Evolutionary conservation across 1,140 invertebrate species (phyloP).

Genomic region (Drosophila guanche): DNA sequence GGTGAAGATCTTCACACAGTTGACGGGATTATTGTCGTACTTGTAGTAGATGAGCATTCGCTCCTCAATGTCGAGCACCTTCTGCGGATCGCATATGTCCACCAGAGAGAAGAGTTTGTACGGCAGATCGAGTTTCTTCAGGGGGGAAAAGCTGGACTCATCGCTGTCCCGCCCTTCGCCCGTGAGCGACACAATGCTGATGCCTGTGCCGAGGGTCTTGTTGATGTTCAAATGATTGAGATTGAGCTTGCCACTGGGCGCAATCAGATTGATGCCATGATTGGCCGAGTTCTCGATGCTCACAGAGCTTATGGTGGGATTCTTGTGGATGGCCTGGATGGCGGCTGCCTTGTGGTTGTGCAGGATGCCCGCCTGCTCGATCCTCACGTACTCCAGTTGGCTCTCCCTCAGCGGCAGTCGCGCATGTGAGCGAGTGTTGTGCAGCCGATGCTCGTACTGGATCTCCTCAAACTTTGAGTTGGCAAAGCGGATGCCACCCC

Average conservation of each 20-base stretch:
- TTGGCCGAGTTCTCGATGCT: constrained; percentile 93
- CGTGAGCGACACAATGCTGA: constrained; percentile 94
- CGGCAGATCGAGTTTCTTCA: constrained; percentile 93
- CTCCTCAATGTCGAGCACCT: constrained; percentile 95
- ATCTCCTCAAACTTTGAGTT: constrained; percentile 94
- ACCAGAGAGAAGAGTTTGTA: constrained; percentile 98
- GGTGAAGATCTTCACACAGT: constrained; percentile 99
- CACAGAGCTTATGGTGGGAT: constrained; percentile 92
- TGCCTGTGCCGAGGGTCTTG: constrained; percentile 93
- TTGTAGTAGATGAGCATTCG: constrained; percentile 97
- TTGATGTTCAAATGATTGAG: constrained; percentile 89
- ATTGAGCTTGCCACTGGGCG: constrained; percentile 91
- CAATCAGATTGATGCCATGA: constrained; percentile 96
- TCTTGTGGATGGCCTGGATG: constrained; percentile 93
- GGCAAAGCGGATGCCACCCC: constrained; percentile 98
- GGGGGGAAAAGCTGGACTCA: constrained; percentile 93
- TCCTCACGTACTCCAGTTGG: constrained; percentile 91
- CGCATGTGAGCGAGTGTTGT: constrained; percentile 91
- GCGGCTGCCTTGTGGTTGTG: constrained; percentile 98
- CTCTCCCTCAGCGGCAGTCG: constrained; percentile 89
- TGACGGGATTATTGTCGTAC: constrained; percentile 97
- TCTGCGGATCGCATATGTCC: constrained; percentile 97
- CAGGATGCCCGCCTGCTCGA: constrained; percentile 97
- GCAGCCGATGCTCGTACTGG: constrained; percentile 91
- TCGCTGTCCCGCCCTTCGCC: constrained; percentile 95